Conservation (phyloP, 2,113 vertebrate species). For the Hemibagrus wyckioides region DNA sequence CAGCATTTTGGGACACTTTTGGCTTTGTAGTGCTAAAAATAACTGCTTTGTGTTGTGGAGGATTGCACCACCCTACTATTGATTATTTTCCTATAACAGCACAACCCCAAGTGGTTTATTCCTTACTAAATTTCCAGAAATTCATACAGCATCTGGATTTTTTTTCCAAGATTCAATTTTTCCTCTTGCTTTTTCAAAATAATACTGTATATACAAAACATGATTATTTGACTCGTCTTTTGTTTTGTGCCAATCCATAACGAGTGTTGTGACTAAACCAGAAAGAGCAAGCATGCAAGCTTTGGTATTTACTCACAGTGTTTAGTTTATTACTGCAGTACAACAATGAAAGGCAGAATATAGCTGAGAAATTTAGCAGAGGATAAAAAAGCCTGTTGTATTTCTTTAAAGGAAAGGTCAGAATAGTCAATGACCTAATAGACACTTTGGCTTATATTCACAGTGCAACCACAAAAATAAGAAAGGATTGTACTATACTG, state of each 20-base stretch:
- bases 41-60: background rate
- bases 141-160: background rate
- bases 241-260: background rate
- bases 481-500: background rate
- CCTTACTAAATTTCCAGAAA: background rate
- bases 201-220: background rate
- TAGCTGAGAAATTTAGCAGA: background rate
- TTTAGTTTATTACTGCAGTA: background rate
- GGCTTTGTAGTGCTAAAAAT: background rate
- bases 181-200: background rate
- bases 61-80: background rate
- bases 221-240: background rate
- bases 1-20: background rate
- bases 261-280: background rate
- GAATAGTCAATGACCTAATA: background rate
- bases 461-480: background rate
- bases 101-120: background rate
- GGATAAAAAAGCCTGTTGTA: background rate
- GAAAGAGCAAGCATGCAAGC: background rate
- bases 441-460: background rate
- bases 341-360: background rate
- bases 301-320: background rate
- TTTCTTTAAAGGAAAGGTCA: background rate
- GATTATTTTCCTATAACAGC: background rate
- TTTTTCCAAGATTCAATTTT: background rate